A percentile compares a stretch with the other conserved stretches of the same genome.
These are phyloP conservation scores for Ciona savignyi DNA, from an alignment of 23 tunicate genomes.

Conservation along the genomic window DNA sequence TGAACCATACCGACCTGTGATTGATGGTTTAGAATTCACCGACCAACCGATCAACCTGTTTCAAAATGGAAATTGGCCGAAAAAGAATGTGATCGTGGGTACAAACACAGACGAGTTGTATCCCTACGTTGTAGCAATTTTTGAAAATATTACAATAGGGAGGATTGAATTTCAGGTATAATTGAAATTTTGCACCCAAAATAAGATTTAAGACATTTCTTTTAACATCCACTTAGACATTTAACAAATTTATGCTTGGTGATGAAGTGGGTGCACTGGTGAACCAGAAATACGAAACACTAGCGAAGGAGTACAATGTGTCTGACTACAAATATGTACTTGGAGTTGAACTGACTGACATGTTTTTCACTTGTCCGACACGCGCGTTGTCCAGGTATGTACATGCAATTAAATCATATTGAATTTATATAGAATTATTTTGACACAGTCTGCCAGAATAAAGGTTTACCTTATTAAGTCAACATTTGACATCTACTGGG, in stretches of 20 bases:
- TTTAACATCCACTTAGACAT: conserved; percentile 4
- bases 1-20: conserved; percentile 84
- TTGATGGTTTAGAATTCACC: conserved; percentile 61
- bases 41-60: conserved; percentile 73
- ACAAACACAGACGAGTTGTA: conserved; percentile 8
- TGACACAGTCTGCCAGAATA: too few species aligned
- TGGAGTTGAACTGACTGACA: conserved; percentile 46
- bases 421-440: too few species aligned
- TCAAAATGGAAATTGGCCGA: conserved; percentile 54
- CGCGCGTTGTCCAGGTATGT: conserved; percentile 59
- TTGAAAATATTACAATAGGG: background rate
- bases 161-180: background rate
- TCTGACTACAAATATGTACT: conserved; percentile 27
- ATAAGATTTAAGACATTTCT: background rate
- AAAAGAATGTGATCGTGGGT: conserved; percentile 42
- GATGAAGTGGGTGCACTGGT: conserved; percentile 22
- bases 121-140: background rate
- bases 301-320: conserved; percentile 12
- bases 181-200: background rate
- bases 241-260: conserved; percentile 28
- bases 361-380: conserved; percentile 43
- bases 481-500: too few species aligned
- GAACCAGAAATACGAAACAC: conserved; percentile 22
- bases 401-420: too few species aligned
- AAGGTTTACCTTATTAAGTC: too few species aligned